A percentile compares a stretch with the other conserved stretches of the same genome.
Evolutionary conservation across 2,888 invertebrate species (phyloP).

Genomic region (Chymomyza procnemis): DNA sequence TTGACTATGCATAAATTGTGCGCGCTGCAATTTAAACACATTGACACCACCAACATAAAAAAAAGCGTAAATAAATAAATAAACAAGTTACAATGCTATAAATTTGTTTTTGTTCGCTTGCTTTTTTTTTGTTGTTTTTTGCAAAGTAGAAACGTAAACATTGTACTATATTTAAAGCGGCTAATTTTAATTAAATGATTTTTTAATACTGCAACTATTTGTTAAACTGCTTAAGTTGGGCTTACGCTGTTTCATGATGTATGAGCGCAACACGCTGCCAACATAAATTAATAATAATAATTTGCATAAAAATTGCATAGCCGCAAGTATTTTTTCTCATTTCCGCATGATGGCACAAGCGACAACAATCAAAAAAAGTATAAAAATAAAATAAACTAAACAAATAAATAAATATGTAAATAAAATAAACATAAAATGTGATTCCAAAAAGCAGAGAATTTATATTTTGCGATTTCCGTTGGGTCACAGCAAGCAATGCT

Average conservation of each 20-base stretch:
- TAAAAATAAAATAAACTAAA: not conserved
- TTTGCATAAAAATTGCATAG: conserved; percentile 53
- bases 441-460: conserved; percentile 15
- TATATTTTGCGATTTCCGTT: conserved; percentile 74
- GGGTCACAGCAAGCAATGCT: conserved; percentile 64
- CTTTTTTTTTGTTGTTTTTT: too few species aligned
- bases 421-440: conserved; percentile 12
- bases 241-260: not conserved
- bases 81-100: not conserved
- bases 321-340: conserved; percentile 2
- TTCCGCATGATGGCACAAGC: not conserved
- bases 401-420: not conserved
- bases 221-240: conserved; percentile 4
- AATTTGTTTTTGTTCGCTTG: not conserved
- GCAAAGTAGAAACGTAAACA: not conserved
- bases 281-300: conserved; percentile 32
- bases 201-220: not conserved
- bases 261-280: not conserved
- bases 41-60: not conserved
- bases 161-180: not conserved
- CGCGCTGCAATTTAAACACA: not conserved
- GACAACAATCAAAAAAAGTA: conserved; percentile 19
- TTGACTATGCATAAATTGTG: conserved; percentile 4
- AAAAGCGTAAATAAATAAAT: not conserved
- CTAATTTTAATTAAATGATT: conserved; percentile 2